Conservation (phyloP, 2,888 invertebrate genomes). For the Polyommatus iphigenia region DNA sequence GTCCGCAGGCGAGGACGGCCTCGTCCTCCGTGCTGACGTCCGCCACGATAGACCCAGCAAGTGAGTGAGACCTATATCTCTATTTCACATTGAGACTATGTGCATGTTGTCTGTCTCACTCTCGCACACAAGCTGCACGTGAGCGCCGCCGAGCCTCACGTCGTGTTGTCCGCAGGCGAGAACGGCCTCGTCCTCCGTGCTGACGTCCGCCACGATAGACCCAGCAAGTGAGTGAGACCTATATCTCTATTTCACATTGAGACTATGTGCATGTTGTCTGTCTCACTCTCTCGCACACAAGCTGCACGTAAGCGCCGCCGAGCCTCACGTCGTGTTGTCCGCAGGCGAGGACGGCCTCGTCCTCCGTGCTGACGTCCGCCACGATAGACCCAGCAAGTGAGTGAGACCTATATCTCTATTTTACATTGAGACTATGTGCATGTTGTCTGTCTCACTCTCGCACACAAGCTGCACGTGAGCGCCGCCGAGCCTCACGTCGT, state of each 20-base stretch:
- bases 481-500: too few relatives aligned
- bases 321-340: too few relatives aligned
- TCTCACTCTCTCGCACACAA: too few relatives aligned
- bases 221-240: constrained; percentile 58
- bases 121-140: too few relatives aligned
- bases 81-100: background rate
- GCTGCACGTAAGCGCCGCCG: too few relatives aligned
- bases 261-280: background rate
- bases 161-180: too few relatives aligned
- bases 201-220: constrained; percentile 78
- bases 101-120: too few relatives aligned
- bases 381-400: constrained; percentile 79
- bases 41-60: constrained; percentile 82
- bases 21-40: constrained; percentile 90
- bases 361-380: constrained; percentile 56
- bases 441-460: background rate
- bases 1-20: constrained; percentile 56
- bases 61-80: constrained; percentile 44
- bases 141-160: too few relatives aligned
- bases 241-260: too few relatives aligned
- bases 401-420: background rate
- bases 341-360: too few relatives aligned
- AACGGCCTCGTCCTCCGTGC: too few relatives aligned
- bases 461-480: too few relatives aligned
- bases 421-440: background rate